Base-by-base conservation (phyloP, 1,140 invertebrate genomes). In the Lethrus apterus region DNA sequence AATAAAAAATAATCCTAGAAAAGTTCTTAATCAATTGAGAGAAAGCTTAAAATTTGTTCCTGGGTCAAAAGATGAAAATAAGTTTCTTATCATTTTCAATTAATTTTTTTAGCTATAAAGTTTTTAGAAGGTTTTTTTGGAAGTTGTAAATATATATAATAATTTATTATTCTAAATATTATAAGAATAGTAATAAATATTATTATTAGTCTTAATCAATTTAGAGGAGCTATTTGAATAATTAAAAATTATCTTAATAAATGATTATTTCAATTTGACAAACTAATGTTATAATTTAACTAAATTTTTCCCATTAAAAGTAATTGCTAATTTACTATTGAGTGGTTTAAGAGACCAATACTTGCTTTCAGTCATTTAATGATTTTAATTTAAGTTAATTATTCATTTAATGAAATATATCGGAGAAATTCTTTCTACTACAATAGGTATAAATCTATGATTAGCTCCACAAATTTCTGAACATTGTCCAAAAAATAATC, bases 401-500 rank as follows among this genome's bases (percentile, higher is more conserved):
- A 75, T 70, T 75, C 72, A 76, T 59, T 72, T 70, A 66, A 72
- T 72, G 65, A 78, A 80, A 57, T 63, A 62, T 58, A 67, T 68
- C 51, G 67, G 55, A 47, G 58, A 61, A 50, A 73, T 70, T 56
- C 60, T 66, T 77, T 83, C 76, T 59, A 83, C 61, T 46, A 72
- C 68, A 76, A 84, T 84, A 44, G 81, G 81, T 72, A 86, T 85
- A 76, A 84, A 84, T 44, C 75, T 78, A 68, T 86, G 82, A 67
- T 85, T 84, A 42, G 72, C 69, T 4, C 81, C 81, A 75, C 81
- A 86, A 74, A 86, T 83, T 76, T 86, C 83, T 59, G 81, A 84
- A 66, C 82, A 86, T 75, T 86, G 81, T 0, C 81, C 81, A 69
- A 66, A 82, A 65, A 73, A 80, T 57, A 80, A 50, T 33, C 80